A percentile compares a stretch with the other conserved stretches of the same genome.
These are phyloP conservation scores for Odontamblyopus rebecca DNA, from an alignment of 2,797 vertebrate genomes.

Conservation along the genomic window DNA sequence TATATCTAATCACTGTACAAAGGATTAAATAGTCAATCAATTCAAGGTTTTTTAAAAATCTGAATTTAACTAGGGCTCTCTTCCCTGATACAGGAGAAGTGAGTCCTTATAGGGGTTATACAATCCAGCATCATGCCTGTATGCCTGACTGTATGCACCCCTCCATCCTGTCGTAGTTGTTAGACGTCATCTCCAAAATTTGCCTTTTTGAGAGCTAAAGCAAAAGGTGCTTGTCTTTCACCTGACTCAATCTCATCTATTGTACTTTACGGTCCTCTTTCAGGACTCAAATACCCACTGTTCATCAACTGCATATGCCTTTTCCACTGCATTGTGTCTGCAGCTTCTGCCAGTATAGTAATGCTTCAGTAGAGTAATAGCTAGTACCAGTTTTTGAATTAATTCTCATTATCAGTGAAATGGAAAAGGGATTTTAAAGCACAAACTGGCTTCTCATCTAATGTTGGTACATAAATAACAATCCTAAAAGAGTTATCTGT, in stretches of 20 bases:
- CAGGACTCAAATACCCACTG: slow-evolving; percentile 81
- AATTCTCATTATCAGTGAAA: slow-evolving; percentile 93
- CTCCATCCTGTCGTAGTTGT: slow-evolving; percentile 87
- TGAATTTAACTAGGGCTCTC: slow-evolving; percentile 43
- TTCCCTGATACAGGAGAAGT: slow-evolving; percentile 30
- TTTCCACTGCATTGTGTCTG: slow-evolving; percentile 94
- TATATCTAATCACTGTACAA: slow-evolving; percentile 98
- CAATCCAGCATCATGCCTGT: slow-evolving; percentile 77
- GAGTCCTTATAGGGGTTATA: slow-evolving; percentile 75
- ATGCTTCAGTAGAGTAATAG: slow-evolving; percentile 98
- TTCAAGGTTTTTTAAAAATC: slow-evolving; percentile 62
- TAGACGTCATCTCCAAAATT: slow-evolving; percentile 92
- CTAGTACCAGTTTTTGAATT: slow-evolving; percentile 94
- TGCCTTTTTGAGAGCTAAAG: slow-evolving; percentile 92
- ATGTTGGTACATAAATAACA: slow-evolving; percentile 92
- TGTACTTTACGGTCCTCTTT: slow-evolving; percentile 86
- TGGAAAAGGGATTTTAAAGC: slow-evolving; percentile 96
- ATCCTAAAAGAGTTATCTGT: slow-evolving; percentile 91
- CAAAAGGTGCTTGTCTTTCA: slow-evolving; percentile 89
- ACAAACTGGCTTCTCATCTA: slow-evolving; percentile 98
- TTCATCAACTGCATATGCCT: slow-evolving; percentile 88
- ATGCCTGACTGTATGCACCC: slow-evolving; percentile 67
- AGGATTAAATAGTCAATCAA: slow-evolving; percentile 83
- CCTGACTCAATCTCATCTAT: slow-evolving; percentile 84
- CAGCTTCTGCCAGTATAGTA: slow-evolving; percentile 98